Percentiles rank a stretch among this genome's conserved stretches.
Conservation (phyloP, 92 coral and sea anemone genomes). For the Blastomussa wellsi region DNA sequence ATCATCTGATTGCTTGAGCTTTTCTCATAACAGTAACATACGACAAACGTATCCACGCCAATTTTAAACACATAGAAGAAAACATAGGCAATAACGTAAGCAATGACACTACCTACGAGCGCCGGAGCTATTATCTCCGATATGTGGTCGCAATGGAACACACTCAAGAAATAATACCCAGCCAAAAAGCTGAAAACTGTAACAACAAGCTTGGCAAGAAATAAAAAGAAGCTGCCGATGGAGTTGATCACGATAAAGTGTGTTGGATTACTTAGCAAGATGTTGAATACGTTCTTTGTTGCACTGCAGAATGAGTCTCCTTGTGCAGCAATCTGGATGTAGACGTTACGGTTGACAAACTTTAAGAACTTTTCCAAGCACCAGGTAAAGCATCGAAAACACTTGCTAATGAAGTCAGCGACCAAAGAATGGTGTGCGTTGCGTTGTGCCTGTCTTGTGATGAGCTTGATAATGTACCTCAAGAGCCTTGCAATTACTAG, state of each 20-base stretch:
- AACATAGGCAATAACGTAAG: conserved; percentile 40
- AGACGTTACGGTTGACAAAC: conserved; percentile 44
- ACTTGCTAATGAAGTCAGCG: conserved; percentile 40
- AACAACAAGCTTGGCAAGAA: conserved; percentile 42
- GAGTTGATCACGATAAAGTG: conserved; percentile 40
- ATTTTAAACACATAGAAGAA: conserved; percentile 45
- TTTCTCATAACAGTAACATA: conserved; percentile 44
- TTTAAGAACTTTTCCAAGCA: conserved; percentile 44
- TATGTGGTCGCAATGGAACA: conserved; percentile 41
- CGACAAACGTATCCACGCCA: conserved; percentile 41
- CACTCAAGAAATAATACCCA: conserved; percentile 34
- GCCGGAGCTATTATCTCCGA: conserved; percentile 33
- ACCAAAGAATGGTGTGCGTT: conserved; percentile 35
- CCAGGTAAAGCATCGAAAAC: conserved; percentile 35
- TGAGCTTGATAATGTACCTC: conserved; percentile 38
- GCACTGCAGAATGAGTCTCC: conserved; percentile 43
- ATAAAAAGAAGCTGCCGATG: conserved; percentile 39
- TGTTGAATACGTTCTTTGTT: conserved; percentile 23
- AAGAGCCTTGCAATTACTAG: conserved; percentile 30
- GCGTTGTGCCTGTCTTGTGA: conserved; percentile 30
- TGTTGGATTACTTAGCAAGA: conserved; percentile 32
- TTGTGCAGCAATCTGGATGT: conserved; percentile 49
- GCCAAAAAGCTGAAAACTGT: conserved; percentile 22
- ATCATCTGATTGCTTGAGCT: conserved; percentile 6
- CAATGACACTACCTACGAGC: conserved; percentile 34